These are phyloP conservation scores for Cossypha caffra DNA, from an alignment of 2,797 vertebrate species.

Conservation along the genomic window DNA sequence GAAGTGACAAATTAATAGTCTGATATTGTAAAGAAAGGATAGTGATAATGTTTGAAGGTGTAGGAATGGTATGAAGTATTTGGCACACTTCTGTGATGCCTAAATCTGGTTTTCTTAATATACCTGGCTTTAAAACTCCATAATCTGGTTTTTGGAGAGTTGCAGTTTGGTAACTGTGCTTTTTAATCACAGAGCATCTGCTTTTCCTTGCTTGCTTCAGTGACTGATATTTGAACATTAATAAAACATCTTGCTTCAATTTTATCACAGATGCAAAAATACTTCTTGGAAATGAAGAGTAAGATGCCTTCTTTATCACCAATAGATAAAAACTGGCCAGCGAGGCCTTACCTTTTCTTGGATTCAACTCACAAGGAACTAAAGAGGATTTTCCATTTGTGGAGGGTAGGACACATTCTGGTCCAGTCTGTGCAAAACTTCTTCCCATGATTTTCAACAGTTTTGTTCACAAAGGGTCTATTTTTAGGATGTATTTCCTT, in stretches of 20 bases:
- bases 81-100: not conserved
- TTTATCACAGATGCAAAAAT: conserved; percentile 89
- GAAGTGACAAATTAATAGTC: not conserved
- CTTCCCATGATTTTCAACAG: not conserved
- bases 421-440: not conserved
- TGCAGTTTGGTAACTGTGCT: not conserved
- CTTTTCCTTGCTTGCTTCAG: not conserved
- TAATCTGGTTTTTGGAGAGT: not conserved
- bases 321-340: conserved; percentile 91
- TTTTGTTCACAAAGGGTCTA: not conserved
- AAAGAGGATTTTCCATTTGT: conserved; percentile 91
- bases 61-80: not conserved
- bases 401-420: conserved; percentile 85
- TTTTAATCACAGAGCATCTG: not conserved
- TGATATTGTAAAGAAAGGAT: not conserved
- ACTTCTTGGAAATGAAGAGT: conserved; percentile 91
- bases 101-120: not conserved
- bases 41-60: not conserved
- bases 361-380: conserved; percentile 89
- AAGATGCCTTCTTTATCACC: conserved; percentile 92
- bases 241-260: conserved; percentile 42
- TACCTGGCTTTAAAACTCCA: not conserved
- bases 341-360: conserved; percentile 89
- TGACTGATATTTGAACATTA: not conserved
- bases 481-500: conserved; percentile 22